These are phyloP conservation scores for Drosophila kambysellisi DNA, from an alignment of 2,888 invertebrate species.

Conservation along the genomic window DNA sequence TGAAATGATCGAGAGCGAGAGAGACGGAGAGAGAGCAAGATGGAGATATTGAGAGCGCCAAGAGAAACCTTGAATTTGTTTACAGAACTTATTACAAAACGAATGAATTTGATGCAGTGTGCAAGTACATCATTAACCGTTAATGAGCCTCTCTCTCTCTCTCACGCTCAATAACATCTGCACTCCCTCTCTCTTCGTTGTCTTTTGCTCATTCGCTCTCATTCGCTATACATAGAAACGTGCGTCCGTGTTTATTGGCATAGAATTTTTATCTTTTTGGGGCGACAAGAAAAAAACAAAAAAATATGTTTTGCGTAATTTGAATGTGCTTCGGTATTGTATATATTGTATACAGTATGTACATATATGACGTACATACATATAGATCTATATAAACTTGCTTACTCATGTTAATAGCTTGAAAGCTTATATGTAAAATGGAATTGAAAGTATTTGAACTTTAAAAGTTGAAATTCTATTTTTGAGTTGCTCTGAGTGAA, in stretches of 20 bases:
- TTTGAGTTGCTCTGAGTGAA: neutral
- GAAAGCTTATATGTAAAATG: neutral
- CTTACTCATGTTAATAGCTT: neutral
- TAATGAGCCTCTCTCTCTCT: slow-evolving; percentile 18
- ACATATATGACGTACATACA: neutral
- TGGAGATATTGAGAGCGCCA: neutral
- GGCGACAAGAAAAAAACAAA: slow-evolving; percentile 3
- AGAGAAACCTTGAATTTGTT: slow-evolving; percentile 64
- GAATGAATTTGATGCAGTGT: slow-evolving; percentile 47
- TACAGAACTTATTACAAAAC: slow-evolving; percentile 52
- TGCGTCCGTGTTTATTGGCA: slow-evolving; percentile 41
- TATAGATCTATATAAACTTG: neutral
- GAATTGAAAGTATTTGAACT: slow-evolving; percentile 6
- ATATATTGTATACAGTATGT: slow-evolving; percentile 1
- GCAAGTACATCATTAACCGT: slow-evolving; percentile 29
- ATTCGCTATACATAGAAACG: slow-evolving; percentile 25
- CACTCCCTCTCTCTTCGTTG: neutral
- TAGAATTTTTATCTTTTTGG: slow-evolving; percentile 40
- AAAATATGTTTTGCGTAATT: slow-evolving; percentile 14
- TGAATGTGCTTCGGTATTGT: slow-evolving; percentile 1
- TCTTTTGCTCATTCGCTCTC: slow-evolving; percentile 1
- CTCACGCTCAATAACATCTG: slow-evolving; percentile 13
- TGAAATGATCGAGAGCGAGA: slow-evolving; percentile 28
- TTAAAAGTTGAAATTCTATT: slow-evolving; percentile 4
- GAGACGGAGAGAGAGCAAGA: neutral